Percentiles rank a stretch among this genome's conserved stretches.
These are phyloP conservation scores for Petaurus breviceps DNA, from an alignment of 2,113 vertebrate genomes.

Conservation along the genomic window DNA sequence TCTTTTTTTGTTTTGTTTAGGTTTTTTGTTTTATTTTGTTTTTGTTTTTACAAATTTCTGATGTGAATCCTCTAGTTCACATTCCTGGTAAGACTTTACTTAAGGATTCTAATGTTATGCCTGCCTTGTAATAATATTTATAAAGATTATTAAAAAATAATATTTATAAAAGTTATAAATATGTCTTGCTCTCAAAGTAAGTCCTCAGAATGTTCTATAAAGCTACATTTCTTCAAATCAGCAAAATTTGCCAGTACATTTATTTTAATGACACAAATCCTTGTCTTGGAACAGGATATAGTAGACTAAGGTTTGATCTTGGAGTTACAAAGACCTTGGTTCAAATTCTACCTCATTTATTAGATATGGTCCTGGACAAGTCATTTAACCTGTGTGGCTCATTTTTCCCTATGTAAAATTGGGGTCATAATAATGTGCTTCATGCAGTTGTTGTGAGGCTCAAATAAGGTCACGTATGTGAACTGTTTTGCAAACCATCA, in stretches of 20 bases:
- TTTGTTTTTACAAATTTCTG: neutral
- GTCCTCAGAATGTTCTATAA: neutral
- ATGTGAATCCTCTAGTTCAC: neutral
- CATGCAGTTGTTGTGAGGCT: neutral
- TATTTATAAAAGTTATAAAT: neutral
- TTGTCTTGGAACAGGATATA: neutral
- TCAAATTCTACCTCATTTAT: neutral
- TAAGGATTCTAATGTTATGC: neutral
- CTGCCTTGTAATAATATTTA: neutral
- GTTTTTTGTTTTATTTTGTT: no score
- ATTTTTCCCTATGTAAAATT: neutral
- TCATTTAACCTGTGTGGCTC: neutral
- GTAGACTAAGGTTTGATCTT: neutral
- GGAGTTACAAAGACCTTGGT: neutral
- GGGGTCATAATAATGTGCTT: neutral
- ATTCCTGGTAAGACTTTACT: neutral
- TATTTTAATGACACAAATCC: neutral
- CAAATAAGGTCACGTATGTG: neutral
- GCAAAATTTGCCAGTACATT: neutral
- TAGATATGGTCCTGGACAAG: neutral
- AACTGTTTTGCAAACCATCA: neutral
- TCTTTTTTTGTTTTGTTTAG: no score
- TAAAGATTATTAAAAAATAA: no score
- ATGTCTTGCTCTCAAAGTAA: neutral
- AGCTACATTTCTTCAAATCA: slow-evolving; percentile 18